These are phyloP conservation scores for Poecilia velifera DNA, from an alignment of 2,797 vertebrate genomes.

Conservation along the genomic window DNA sequence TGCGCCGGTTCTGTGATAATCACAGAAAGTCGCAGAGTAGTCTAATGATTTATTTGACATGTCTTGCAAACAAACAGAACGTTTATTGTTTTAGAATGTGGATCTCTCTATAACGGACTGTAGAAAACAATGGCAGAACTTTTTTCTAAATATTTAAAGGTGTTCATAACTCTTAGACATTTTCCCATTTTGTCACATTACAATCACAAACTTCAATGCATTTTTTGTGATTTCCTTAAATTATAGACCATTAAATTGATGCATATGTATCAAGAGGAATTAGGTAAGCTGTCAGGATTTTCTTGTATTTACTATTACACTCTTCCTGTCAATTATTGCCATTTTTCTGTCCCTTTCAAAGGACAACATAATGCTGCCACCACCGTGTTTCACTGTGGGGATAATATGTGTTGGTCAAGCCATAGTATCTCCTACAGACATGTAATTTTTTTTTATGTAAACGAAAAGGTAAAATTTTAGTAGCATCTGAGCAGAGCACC, in stretches of 20 bases:
- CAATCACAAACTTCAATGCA: background rate
- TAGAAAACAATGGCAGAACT: background rate
- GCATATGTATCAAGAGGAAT: background rate
- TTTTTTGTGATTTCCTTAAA: background rate
- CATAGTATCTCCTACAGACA: background rate
- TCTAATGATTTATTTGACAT: background rate
- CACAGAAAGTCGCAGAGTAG: background rate
- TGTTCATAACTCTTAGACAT: background rate
- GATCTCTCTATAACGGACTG: background rate
- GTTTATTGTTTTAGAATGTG: background rate
- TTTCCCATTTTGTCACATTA: background rate
- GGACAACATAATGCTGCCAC: background rate
- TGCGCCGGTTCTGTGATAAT: slow-evolving; percentile 1
- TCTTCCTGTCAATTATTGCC: background rate
- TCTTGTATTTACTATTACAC: background rate
- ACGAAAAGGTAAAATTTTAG: background rate
- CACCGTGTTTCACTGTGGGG: background rate
- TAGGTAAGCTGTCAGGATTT: background rate
- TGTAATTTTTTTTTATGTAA: background rate
- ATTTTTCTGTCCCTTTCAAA: background rate
- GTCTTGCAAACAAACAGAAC: background rate
- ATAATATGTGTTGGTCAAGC: background rate
- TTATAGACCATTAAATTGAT: background rate
- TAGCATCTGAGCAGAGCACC: background rate
- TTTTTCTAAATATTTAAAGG: background rate